A percentile compares a stretch with the other conserved stretches of the same genome.
Evolutionary conservation across 2,888 invertebrate species (phyloP).

Genomic region (Unio delphinus): DNA sequence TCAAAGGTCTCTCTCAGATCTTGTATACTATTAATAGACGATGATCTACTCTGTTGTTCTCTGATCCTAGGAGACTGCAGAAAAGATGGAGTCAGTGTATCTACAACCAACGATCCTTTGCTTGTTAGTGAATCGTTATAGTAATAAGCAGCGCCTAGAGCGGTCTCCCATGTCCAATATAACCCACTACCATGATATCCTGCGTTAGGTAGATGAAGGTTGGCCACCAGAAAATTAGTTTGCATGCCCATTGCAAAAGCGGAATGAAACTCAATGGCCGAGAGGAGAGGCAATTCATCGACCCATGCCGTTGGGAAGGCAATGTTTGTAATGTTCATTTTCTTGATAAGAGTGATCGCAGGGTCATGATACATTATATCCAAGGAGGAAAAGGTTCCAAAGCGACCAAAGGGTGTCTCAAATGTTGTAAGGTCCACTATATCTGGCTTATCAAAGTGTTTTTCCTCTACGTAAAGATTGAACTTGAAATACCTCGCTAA

Average conservation of each 20-base stretch:
- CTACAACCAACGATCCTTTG: constrained; percentile 16
- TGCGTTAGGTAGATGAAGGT: constrained; percentile 13
- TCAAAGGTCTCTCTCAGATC: not conserved
- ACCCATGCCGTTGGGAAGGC: constrained; percentile 76
- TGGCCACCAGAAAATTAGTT: constrained; percentile 25
- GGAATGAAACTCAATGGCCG: constrained; percentile 28
- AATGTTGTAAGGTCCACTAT: constrained; percentile 38
- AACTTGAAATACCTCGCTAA: constrained; percentile 75
- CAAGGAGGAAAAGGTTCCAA: constrained; percentile 85
- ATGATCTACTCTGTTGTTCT: too few relatives aligned
- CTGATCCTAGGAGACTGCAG: not conserved
- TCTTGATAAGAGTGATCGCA: constrained; percentile 76
- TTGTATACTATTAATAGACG: not conserved
- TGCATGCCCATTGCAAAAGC: constrained; percentile 23
- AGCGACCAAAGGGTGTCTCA: constrained; percentile 45
- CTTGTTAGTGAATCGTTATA: constrained; percentile 10
- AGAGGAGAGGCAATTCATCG: constrained; percentile 19
- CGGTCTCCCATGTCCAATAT: constrained; percentile 28
- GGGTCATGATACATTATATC: constrained; percentile 85
- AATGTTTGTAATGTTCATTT: constrained; percentile 76
- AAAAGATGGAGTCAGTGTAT: constrained; percentile 13
- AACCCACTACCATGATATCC: constrained; percentile 30
- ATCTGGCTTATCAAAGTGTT: constrained; percentile 67
- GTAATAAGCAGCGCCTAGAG: constrained; percentile 17
- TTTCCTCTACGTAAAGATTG: constrained; percentile 72